Base-by-base conservation (phyloP, 23 tunicate species). In the Botrylloides violaceus region DNA sequence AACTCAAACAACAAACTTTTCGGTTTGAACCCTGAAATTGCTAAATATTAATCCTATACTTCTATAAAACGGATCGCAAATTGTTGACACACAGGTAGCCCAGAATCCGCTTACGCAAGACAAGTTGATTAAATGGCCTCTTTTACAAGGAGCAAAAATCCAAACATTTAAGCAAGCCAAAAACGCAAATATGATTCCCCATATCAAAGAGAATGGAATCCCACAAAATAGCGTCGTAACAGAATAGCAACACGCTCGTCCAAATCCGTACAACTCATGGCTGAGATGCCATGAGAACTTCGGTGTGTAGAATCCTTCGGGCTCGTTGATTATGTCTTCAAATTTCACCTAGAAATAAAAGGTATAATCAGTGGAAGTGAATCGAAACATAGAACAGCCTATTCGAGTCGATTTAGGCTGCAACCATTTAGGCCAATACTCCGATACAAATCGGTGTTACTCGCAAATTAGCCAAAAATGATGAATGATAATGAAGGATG, bases 311-410 rank as follows among this genome's bases (percentile, higher is more conserved):
- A 48, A 92, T 18, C 98, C 98, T 66, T 83, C 83, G 1, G 98
- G 98, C 55, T 92, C 98, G 5, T 84, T 89, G n/a, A 92, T 84
- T 64, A 92, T 76, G 72, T 92, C 92, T 29, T 64, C 63, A 71
- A 92, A 92, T 64, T 80, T 71, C 29, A 92, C 84, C 98, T 92
- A 66, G n/a, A n/a, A n/a, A n/a, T n/a, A n/a, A n/a, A n/a, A n/a
- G n/a, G n/a, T n/a, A n/a, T n/a, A n/a, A n/a, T n/a, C n/a, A n/a
- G n/a, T n/a, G n/a, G n/a, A n/a, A n/a, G n/a, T n/a, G n/a, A n/a
- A n/a, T n/a, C n/a, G n/a, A n/a, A n/a, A n/a, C n/a, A n/a, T n/a
- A n/a, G n/a, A n/a, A n/a, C n/a, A n/a, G n/a, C n/a, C n/a, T n/a
- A n/a, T n/a, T n/a, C n/a, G n/a, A n/a, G n/a, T n/a, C n/a, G n/a